Percentiles rank a stretch among this genome's conserved stretches.
These are phyloP conservation scores for Oncopodura yosiiana DNA, from an alignment of 1,140 invertebrate genomes.

Conservation along the genomic window DNA sequence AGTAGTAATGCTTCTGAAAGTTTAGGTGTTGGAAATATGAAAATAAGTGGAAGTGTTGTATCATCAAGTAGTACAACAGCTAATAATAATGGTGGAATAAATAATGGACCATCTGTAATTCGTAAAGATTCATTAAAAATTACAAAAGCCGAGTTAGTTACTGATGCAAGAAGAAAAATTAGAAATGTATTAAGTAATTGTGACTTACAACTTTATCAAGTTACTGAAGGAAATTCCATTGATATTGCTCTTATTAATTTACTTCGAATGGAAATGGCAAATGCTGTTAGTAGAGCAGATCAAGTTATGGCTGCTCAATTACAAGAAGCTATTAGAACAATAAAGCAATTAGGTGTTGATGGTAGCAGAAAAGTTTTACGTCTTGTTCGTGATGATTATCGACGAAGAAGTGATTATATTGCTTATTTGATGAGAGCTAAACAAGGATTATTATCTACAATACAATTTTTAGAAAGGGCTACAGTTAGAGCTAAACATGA, in stretches of 20 bases:
- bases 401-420: slow-evolving; percentile 66
- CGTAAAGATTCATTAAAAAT: slow-evolving; percentile 30
- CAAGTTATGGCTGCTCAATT: slow-evolving; percentile 71
- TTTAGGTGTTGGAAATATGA: not conserved
- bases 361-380: slow-evolving; percentile 66
- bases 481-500: slow-evolving; percentile 36
- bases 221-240: slow-evolving; percentile 22
- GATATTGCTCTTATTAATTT: slow-evolving; percentile 60
- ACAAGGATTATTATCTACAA: slow-evolving; percentile 67
- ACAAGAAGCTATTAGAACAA: slow-evolving; percentile 73
- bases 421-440: slow-evolving; percentile 74
- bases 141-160: slow-evolving; percentile 24
- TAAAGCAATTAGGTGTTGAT: slow-evolving; percentile 59
- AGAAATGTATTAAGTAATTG: slow-evolving; percentile 78
- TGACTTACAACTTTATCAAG: slow-evolving; percentile 45
- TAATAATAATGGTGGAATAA: no score
- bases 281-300: slow-evolving; percentile 76
- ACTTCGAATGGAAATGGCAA: slow-evolving; percentile 69
- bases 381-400: slow-evolving; percentile 70
- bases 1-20: not conserved
- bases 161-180: slow-evolving; percentile 74
- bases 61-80: not conserved
- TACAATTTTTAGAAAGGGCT: slow-evolving; percentile 62
- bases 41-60: not conserved
- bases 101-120: slow-evolving; percentile 2